Conservation (phyloP, 2,888 invertebrate species). For the Eupithecia centaureata region DNA sequence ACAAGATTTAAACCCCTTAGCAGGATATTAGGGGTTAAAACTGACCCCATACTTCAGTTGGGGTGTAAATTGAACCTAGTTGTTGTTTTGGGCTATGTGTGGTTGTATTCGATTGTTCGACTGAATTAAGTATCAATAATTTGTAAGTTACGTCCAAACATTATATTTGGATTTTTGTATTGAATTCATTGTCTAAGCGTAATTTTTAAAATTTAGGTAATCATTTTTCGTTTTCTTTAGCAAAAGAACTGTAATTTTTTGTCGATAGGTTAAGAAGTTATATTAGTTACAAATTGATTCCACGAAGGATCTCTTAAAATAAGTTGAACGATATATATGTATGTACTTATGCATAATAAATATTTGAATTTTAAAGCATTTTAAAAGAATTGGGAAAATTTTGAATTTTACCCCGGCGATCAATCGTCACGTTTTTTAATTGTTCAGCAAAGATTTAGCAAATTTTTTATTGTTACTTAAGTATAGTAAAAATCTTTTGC, state of each 20-base stretch:
- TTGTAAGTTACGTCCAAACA: constrained; percentile 67
- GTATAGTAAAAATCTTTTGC: constrained; percentile 15
- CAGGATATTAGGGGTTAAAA: neutral
- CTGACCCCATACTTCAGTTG: neutral
- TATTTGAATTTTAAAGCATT: constrained; percentile 50
- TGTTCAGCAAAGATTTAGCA: constrained; percentile 32
- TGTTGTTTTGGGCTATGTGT: constrained; percentile 44
- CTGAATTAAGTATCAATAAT: constrained; percentile 68
- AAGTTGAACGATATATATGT: constrained; percentile 58
- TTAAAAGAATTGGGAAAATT: constrained; percentile 61
- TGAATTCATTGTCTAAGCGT: constrained; percentile 58
- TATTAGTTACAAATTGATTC: constrained; percentile 57
- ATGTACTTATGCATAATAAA: constrained; percentile 53
- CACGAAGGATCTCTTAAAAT: constrained; percentile 66
- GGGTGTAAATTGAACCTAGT: constrained; percentile 17
- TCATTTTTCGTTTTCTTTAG: constrained; percentile 33
- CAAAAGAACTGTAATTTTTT: constrained; percentile 34
- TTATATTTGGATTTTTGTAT: constrained; percentile 52
- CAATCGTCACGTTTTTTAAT: constrained; percentile 38
- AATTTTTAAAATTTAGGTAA: constrained; percentile 49
- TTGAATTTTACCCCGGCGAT: constrained; percentile 59
- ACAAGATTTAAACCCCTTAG: neutral
- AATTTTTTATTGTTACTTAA: constrained; percentile 31
- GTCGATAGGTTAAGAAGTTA: constrained; percentile 44
- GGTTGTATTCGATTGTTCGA: constrained; percentile 68